Base-by-base conservation (phyloP, 2,888 invertebrate species). In the Heliconius ethilla region DNA sequence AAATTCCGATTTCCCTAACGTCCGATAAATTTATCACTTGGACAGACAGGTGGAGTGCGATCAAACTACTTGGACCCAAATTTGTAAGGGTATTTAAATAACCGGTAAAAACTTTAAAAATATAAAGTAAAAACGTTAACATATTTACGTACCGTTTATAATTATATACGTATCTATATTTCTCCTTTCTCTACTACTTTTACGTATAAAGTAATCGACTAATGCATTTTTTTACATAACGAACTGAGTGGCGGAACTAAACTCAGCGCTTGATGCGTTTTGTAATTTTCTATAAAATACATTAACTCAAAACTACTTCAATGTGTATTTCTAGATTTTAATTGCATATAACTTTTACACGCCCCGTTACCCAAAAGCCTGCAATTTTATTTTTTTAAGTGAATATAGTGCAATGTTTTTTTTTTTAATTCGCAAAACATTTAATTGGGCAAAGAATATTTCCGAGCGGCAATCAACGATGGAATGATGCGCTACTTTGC, bases 1-100 rank as follows among this genome's bases (percentile, higher is more conserved):
- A 72, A 59, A 59, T 59, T 37, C 37, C 9, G 33, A 59, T 59
- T 59, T 59, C 70, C 45, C 27, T 45, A 25, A 9, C 29, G 62
- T 63, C 62, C 51, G 70, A 70, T 70, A 76, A 65, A 76, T 76
- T 33, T 76, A 70, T 76, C 76, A 70, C 22, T 70, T 15, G 29
- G 51, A 63, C 76, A 70, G 62, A 29, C 63, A 55, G 37, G 33
- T 33, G 33, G 55, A 63, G 59, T 45, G n/a, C 11, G 40, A 59
- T 69, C 63, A 29, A 63, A 45, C 45, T 55, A 51, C 63, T 62
- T 63, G n/a, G 45, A 51, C 11, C 27, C 29, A 18, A 69, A 75
- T 76, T 70, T 76, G 37, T 62, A 63, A 29, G 63, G 4, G 59
- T 66, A 40, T 70, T 70, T 76, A 62, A 76, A 70, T 63, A 25